These are phyloP conservation scores for Oncorhynchus gorbuscha DNA, from an alignment of 2,113 vertebrate genomes.

Conservation along the genomic window DNA sequence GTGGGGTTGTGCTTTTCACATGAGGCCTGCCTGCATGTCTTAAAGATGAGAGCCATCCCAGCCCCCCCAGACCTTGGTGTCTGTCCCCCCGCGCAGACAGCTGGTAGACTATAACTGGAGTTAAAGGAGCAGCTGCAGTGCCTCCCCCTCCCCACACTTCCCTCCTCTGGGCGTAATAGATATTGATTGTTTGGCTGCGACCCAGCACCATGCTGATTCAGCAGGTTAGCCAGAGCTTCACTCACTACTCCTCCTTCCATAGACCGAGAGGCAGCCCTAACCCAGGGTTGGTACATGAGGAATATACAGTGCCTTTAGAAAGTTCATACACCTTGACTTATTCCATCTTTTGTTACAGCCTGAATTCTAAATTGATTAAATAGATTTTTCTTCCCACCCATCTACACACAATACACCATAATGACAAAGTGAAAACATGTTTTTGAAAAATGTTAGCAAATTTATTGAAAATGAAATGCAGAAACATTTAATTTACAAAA, in stretches of 20 bases:
- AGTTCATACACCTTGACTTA: too few relatives aligned
- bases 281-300: neutral
- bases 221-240: slow-evolving; percentile 28
- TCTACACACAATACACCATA: too few relatives aligned
- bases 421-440: too few relatives aligned
- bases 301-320: too few relatives aligned
- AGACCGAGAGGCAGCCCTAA: neutral
- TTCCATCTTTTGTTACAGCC: too few relatives aligned
- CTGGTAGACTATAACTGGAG: slow-evolving; percentile 29
- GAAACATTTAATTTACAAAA: too few relatives aligned
- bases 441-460: too few relatives aligned
- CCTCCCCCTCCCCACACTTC: slow-evolving; percentile 13
- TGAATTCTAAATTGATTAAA: too few relatives aligned
- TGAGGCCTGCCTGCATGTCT: neutral
- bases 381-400: too few relatives aligned
- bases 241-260: slow-evolving; percentile 24
- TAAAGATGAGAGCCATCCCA: neutral
- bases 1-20: neutral
- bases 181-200: slow-evolving; percentile 57
- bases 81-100: slow-evolving; percentile 24
- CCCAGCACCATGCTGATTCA: slow-evolving; percentile 41
- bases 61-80: slow-evolving; percentile 1
- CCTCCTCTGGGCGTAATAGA: slow-evolving; percentile 44
- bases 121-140: slow-evolving; percentile 40
- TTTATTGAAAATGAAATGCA: too few relatives aligned